A percentile compares a stretch with the other conserved stretches of the same genome.
These are phyloP conservation scores for Neotoma lepida DNA, from an alignment of 2,113 vertebrate species.

Conservation along the genomic window DNA sequence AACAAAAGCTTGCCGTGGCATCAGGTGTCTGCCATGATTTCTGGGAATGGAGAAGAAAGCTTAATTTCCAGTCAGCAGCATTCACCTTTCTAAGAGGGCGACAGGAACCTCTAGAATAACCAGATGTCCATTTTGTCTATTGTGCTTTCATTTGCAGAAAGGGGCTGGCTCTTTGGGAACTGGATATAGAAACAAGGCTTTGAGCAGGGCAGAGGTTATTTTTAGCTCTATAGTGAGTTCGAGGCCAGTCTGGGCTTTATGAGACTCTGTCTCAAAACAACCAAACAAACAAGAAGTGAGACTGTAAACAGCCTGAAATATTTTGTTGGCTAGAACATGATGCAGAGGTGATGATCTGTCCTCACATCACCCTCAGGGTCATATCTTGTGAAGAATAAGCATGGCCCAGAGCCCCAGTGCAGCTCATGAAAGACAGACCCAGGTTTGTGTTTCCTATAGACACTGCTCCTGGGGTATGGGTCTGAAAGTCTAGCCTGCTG, in stretches of 20 bases:
- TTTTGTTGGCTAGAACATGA: not conserved
- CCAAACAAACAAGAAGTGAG: not conserved
- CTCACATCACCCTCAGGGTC: not conserved
- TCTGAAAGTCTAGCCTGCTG: not conserved
- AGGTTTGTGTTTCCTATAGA: not conserved
- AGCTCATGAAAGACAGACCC: not conserved
- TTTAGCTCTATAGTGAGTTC: not conserved
- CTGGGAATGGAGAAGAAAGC: not conserved
- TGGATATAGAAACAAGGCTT: not conserved
- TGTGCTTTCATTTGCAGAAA: not conserved
- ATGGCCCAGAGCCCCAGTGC: rapidly evolving
- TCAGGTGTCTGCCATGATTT: not conserved
- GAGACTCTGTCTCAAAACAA: not conserved
- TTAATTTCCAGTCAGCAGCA: rapidly evolving
- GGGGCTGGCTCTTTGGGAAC: not conserved
- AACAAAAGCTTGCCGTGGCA: not conserved
- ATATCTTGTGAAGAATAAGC: not conserved
- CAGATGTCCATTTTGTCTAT: rapidly evolving
- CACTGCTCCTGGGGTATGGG: not conserved
- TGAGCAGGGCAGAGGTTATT: not conserved
- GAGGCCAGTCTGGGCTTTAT: not conserved
- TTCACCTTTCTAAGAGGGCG: not conserved
- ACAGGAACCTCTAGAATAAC: not conserved
- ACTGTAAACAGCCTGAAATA: not conserved
- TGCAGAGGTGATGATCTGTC: not conserved